A percentile compares a stretch with the other conserved stretches of the same genome.
phyloP scores from a whole-genome alignment of 2,797 vertebrate genomes.

The Sebastes oblongus region DNA sequence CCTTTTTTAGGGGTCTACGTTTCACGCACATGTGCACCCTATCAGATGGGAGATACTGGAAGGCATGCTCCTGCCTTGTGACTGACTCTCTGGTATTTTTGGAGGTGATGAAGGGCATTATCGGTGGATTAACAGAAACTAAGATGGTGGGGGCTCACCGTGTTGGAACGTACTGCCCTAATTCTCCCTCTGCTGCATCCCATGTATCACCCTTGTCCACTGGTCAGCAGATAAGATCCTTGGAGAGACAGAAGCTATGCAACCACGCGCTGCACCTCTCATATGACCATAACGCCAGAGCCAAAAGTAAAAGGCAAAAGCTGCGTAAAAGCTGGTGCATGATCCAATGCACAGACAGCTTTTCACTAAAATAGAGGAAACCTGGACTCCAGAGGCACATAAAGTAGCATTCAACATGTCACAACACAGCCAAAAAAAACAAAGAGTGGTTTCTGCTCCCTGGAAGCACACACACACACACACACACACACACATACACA shows the following conservation, averaged over 20 bases:
- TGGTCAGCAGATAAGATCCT: constrained; percentile 50
- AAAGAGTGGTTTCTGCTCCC: constrained; percentile 45
- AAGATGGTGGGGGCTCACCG: constrained; percentile 40
- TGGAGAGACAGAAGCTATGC: constrained; percentile 27
- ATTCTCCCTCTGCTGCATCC: constrained; percentile 30
- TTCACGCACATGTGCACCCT: constrained; percentile 23
- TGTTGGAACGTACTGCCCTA: constrained; percentile 43
- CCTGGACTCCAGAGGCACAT: constrained; percentile 15
- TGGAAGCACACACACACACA: constrained; percentile 38
- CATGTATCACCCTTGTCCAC: constrained; percentile 38
- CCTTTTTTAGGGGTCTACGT: not conserved
- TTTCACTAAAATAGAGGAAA: constrained; percentile 21
- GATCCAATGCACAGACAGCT: constrained; percentile 11
- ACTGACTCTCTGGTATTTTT: constrained; percentile 65
- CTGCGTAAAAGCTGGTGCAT: not conserved
- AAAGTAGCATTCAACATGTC: constrained; percentile 59
- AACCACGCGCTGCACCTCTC: constrained; percentile 35
- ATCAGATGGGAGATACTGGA: constrained; percentile 33
- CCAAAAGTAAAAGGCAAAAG: constrained; percentile 41
- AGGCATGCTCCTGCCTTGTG: constrained; percentile 51
- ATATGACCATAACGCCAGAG: constrained; percentile 31
- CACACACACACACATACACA: constrained; percentile 22
- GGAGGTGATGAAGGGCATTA: constrained; percentile 63
- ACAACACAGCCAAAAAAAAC: constrained; percentile 49
- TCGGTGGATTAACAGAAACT: constrained; percentile 62